phyloP scores from a whole-genome alignment of 2,113 vertebrate genomes.

The Hemicordylus capensis region DNA sequence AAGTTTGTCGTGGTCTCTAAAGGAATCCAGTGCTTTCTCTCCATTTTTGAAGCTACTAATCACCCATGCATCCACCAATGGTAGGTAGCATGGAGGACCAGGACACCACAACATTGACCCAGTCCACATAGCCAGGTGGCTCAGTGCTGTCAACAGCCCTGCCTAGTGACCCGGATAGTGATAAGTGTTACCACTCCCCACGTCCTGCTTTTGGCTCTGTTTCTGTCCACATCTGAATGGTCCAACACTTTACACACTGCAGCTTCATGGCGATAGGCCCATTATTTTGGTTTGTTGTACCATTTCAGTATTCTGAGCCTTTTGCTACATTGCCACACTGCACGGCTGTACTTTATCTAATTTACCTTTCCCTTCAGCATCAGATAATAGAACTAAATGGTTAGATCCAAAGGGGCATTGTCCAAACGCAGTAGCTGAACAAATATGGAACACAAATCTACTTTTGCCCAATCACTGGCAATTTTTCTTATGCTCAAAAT shows the following conservation, averaged over 20 bases:
- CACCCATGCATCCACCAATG: no score
- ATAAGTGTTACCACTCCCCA: neutral
- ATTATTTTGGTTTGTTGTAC: neutral
- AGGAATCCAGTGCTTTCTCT: no score
- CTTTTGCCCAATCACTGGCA: neutral
- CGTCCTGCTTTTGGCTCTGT: no score
- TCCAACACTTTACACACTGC: neutral
- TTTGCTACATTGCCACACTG: neutral
- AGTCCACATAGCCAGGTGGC: no score
- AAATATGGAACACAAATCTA: slow-evolving; percentile 45
- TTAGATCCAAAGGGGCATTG: neutral
- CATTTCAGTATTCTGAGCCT: neutral
- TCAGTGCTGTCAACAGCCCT: no score
- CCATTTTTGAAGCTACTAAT: no score
- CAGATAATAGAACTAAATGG: neutral
- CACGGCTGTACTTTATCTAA: no score
- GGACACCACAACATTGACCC: no score
- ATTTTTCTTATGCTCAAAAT: slow-evolving; percentile 27
- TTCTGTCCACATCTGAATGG: neutral
- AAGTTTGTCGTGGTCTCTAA: no score
- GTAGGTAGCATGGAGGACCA: no score
- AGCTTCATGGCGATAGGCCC: neutral
- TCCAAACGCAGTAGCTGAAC: slow-evolving; percentile 16
- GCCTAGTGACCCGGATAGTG: neutral
- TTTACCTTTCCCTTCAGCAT: neutral